A percentile compares a stretch with the other conserved stretches of the same genome.
These are phyloP conservation scores for Drosophila ustulata DNA, from an alignment of 2,888 invertebrate species.

Conservation along the genomic window DNA sequence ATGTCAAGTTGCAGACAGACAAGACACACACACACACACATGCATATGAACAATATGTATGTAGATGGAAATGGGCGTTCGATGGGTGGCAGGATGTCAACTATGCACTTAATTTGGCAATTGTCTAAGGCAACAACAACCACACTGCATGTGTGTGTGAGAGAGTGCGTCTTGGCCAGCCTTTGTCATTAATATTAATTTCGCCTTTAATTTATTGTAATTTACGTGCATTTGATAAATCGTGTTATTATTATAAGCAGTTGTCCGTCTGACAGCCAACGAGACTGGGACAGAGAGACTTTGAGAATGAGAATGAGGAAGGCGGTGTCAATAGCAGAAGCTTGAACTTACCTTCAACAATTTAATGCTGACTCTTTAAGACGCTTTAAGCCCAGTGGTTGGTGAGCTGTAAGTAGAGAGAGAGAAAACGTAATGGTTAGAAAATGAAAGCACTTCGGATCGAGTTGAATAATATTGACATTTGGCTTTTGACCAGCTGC, in stretches of 20 bases:
- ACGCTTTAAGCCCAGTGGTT: conserved; percentile 10
- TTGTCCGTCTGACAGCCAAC: conserved; percentile 34
- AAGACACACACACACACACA: too few relatives aligned
- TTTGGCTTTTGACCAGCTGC: background rate
- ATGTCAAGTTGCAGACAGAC: conserved; percentile 35
- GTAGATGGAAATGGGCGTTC: background rate
- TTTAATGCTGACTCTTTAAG: background rate
- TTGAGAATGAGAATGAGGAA: background rate
- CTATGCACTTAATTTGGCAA: conserved; percentile 77
- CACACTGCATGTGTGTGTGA: conserved; percentile 13
- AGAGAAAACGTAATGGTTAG: conserved; percentile 20
- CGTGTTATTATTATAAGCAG: conserved; percentile 79
- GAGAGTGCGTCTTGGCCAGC: conserved; percentile 54
- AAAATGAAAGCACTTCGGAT: conserved; percentile 2
- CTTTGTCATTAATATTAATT: conserved; percentile 78
- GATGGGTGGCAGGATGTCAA: conserved; percentile 16
- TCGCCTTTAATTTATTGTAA: conserved; percentile 80
- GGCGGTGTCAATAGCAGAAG: conserved; percentile 34
- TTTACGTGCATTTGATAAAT: conserved; percentile 80
- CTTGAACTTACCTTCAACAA: conserved; percentile 10
- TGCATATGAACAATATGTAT: background rate
- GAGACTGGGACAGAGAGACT: background rate
- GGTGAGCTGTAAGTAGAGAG: conserved; percentile 30
- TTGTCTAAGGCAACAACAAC: conserved; percentile 56
- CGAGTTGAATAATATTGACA: conserved; percentile 3